A percentile compares a stretch with the other conserved stretches of the same genome.
These are phyloP conservation scores for Calliopsis andreniformis DNA, from an alignment of 1,140 invertebrate species.

Conservation along the genomic window DNA sequence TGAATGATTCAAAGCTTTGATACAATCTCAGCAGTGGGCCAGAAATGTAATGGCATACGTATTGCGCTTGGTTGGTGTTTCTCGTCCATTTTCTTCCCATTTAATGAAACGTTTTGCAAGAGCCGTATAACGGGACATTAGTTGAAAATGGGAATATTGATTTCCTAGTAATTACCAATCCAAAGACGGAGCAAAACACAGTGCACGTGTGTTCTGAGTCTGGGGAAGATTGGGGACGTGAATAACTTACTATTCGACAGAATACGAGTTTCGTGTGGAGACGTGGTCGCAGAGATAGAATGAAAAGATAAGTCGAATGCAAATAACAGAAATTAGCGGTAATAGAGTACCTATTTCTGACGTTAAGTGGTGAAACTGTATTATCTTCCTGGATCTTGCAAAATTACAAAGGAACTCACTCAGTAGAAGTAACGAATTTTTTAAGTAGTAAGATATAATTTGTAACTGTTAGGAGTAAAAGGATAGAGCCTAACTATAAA, in stretches of 20 bases:
- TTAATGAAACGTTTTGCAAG: constrained; percentile 21
- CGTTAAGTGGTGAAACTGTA: neutral
- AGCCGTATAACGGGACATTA: neutral
- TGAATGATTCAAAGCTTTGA: constrained; percentile 35
- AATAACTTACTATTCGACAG: neutral
- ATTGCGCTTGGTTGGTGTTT: neutral
- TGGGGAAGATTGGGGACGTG: neutral
- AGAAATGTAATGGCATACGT: neutral
- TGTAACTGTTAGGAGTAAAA: too few species aligned
- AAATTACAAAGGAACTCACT: neutral
- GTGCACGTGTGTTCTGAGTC: neutral
- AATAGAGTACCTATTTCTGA: neutral
- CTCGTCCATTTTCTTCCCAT: neutral
- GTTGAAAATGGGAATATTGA: constrained; percentile 9
- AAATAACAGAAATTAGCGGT: constrained; percentile 18
- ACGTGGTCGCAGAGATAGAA: neutral
- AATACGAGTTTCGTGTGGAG: neutral
- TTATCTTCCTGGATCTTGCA: neutral
- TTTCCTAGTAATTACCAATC: constrained; percentile 5
- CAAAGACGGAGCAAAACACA: neutral
- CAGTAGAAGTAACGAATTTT: neutral
- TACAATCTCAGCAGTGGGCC: constrained; percentile 12
- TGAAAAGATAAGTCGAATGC: neutral
- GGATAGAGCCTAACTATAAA: too few species aligned
- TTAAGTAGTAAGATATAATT: too few species aligned